phyloP scores from a whole-genome alignment of 2,113 vertebrate species.

The Triplophysa tibetana region DNA sequence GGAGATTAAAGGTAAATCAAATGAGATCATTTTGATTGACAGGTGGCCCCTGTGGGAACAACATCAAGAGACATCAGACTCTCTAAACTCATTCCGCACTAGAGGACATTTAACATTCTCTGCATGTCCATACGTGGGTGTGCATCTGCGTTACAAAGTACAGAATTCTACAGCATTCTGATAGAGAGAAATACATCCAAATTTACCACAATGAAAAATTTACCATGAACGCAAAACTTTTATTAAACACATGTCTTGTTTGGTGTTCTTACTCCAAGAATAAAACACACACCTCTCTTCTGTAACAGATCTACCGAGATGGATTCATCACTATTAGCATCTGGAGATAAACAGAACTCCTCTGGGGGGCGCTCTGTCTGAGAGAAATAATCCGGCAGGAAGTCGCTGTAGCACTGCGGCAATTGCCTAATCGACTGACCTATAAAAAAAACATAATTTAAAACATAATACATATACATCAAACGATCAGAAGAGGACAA shows the following conservation, averaged over 20 bases:
- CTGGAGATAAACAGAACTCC: slow-evolving; percentile 95
- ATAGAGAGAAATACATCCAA: background rate
- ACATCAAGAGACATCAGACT: background rate
- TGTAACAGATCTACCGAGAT: slow-evolving; percentile 88
- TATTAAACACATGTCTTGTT: too few species aligned
- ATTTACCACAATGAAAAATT: background rate
- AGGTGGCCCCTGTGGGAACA: background rate
- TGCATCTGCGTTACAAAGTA: background rate
- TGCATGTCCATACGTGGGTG: background rate
- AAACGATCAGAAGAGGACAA: background rate
- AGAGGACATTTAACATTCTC: background rate
- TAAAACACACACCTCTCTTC: slow-evolving; percentile 80
- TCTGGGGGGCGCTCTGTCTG: slow-evolving; percentile 91
- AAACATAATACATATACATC: slow-evolving; percentile 6
- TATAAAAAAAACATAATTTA: slow-evolving; percentile 44
- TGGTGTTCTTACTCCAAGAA: background rate
- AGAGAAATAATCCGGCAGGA: slow-evolving; percentile 92
- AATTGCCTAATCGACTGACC: slow-evolving; percentile 77
- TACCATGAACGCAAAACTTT: too few species aligned
- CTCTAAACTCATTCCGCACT: background rate
- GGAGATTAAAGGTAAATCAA: slow-evolving; percentile 4
- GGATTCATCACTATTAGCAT: slow-evolving; percentile 81
- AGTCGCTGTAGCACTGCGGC: slow-evolving; percentile 83
- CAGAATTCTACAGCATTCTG: background rate
- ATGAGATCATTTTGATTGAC: background rate